phyloP scores from a whole-genome alignment of 2,888 invertebrate genomes.

The Drosophila ustulata region DNA sequence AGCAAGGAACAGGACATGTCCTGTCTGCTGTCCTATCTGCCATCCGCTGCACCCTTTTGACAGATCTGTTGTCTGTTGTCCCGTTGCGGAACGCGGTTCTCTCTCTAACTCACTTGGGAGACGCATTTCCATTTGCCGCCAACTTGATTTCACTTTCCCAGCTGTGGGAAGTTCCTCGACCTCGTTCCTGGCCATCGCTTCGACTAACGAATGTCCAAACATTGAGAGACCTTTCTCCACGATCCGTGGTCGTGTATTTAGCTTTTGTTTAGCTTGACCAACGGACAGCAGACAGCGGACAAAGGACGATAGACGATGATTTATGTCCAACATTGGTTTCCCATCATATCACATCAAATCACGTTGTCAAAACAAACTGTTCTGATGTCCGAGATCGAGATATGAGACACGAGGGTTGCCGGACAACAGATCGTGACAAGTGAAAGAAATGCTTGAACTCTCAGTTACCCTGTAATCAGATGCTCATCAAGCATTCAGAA shows the following conservation, averaged over 20 bases:
- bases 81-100: constrained; percentile 2
- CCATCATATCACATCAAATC: constrained; percentile 51
- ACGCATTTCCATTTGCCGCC: constrained; percentile 53
- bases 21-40: background rate
- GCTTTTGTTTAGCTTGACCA: constrained; percentile 48
- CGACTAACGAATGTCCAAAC: constrained; percentile 45
- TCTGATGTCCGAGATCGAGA: background rate
- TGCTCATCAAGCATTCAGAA: too few species aligned
- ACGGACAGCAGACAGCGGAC: background rate
- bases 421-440: constrained; percentile 11
- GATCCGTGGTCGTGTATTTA: constrained; percentile 1
- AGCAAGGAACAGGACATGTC: constrained; percentile 56
- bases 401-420: constrained; percentile 22
- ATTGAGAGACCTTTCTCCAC: constrained; percentile 30
- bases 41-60: constrained; percentile 52
- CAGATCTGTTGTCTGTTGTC: constrained; percentile 57
- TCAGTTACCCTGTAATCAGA: constrained; percentile 22
- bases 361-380: constrained; percentile 64
- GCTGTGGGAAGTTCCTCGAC: constrained; percentile 10
- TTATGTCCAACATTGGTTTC: constrained; percentile 41
- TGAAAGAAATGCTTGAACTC: background rate
- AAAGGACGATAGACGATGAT: constrained; percentile 23
- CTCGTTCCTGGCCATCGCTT: constrained; percentile 5
- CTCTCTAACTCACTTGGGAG: background rate
- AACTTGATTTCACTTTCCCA: constrained; percentile 52